Percentiles rank a stretch among this genome's conserved stretches.
These are phyloP conservation scores for Cetoscarus ocellatus DNA, from an alignment of 2,797 vertebrate species.

Conservation along the genomic window DNA sequence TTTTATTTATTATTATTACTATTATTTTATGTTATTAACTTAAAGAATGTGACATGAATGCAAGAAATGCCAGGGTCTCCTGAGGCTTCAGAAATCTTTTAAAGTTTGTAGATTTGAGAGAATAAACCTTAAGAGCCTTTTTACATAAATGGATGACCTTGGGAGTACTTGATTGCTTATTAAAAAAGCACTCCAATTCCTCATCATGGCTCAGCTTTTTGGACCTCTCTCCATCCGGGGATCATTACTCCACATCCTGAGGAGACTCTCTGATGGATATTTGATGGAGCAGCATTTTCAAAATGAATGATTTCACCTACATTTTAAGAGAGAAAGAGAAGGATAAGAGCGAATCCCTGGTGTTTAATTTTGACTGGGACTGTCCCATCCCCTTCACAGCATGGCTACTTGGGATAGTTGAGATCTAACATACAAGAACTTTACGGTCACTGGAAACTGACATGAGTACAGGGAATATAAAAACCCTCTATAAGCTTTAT, in stretches of 20 bases:
- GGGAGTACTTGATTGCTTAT: conserved; percentile 46
- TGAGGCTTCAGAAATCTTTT: conserved; percentile 5
- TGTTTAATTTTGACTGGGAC: conserved; percentile 21
- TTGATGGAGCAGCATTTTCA: conserved; percentile 52
- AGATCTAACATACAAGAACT: neutral
- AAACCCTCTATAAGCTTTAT: no score
- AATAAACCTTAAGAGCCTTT: conserved; percentile 35
- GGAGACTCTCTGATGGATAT: conserved; percentile 54
- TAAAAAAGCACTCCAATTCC: conserved; percentile 44
- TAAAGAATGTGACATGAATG: neutral
- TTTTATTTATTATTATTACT: conserved; percentile 11
- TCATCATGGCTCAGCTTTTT: conserved; percentile 22
- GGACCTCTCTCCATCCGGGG: conserved; percentile 12
- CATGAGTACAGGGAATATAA: no score
- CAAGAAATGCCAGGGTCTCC: neutral
- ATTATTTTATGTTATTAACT: neutral
- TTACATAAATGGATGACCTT: conserved; percentile 37
- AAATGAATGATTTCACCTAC: conserved; percentile 53
- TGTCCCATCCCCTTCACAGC: neutral
- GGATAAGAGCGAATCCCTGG: conserved; percentile 6
- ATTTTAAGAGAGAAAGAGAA: conserved; percentile 12
- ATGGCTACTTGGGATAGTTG: neutral
- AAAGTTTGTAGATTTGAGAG: conserved; percentile 26
- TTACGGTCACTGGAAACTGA: neutral
- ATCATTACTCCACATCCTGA: conserved; percentile 37